Percentiles rank a stretch among this genome's conserved stretches.
Evolutionary conservation across 1,140 invertebrate species (phyloP).

Genomic region (Sesamia nonagrioides): DNA sequence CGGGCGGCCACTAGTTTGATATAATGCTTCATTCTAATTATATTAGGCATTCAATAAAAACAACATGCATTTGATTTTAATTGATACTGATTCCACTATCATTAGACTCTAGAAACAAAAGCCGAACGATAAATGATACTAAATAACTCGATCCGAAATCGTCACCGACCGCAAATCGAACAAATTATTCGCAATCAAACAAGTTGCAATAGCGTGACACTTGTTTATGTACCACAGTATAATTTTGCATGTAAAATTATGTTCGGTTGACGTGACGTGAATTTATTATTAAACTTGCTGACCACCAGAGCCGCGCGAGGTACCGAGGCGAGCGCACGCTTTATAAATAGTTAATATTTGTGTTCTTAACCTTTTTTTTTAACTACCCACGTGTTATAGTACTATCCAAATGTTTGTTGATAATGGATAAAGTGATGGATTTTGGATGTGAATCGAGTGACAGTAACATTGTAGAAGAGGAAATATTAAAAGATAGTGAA

Average conservation of each 20-base stretch:
- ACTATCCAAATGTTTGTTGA: too few species aligned
- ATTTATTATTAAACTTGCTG: conserved; percentile 41
- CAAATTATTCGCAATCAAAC: conserved; percentile 40
- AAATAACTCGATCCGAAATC: conserved; percentile 22
- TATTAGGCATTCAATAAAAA: not conserved
- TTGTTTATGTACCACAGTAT: conserved; percentile 5
- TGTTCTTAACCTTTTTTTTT: too few species aligned
- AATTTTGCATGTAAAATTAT: conserved; percentile 38
- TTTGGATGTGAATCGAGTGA: too few species aligned
- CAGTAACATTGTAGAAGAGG: too few species aligned
- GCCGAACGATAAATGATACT: conserved; percentile 6
- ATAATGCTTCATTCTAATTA: too few species aligned
- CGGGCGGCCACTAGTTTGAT: too few species aligned
- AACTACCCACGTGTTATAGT: too few species aligned
- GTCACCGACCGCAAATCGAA: conserved; percentile 29
- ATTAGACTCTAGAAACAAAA: conserved; percentile 2
- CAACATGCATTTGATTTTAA: not conserved
- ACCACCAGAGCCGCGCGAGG: too few species aligned
- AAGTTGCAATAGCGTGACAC: conserved; percentile 6
- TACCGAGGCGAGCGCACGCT: too few species aligned
- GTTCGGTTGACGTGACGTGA: conserved; percentile 26
- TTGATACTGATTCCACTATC: not conserved
- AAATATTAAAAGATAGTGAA: too few species aligned
- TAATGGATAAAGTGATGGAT: too few species aligned
- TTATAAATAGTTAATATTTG: too few species aligned